These are phyloP conservation scores for Syngnathoides biaculeatus DNA, from an alignment of 2,113 vertebrate species.

Conservation along the genomic window DNA sequence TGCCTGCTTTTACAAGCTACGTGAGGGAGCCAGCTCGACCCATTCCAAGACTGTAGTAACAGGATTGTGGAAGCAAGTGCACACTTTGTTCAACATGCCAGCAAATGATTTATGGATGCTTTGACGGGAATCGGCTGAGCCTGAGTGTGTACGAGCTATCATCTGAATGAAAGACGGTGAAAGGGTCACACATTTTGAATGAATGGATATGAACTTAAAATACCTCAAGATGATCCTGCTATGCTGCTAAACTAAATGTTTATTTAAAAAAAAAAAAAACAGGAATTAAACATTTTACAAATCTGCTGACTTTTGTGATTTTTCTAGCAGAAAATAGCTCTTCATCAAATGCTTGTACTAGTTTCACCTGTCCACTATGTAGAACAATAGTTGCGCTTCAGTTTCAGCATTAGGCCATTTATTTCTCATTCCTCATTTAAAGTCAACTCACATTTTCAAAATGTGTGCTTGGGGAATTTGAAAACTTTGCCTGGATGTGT, in stretches of 20 bases:
- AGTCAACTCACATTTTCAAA: too few relatives aligned
- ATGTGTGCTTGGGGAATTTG: too few relatives aligned
- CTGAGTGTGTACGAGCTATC: not conserved
- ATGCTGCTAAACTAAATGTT: slow-evolving; percentile 79
- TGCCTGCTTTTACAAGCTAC: slow-evolving; percentile 73
- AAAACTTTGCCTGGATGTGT: too few relatives aligned
- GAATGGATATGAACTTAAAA: slow-evolving; percentile 66
- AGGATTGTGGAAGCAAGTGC: slow-evolving; percentile 29
- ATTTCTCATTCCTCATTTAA: not conserved
- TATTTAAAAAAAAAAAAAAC: slow-evolving; percentile 50
- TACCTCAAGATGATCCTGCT: slow-evolving; percentile 78
- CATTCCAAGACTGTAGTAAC: slow-evolving; percentile 53
- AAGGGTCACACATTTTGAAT: slow-evolving; percentile 49
- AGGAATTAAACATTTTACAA: slow-evolving; percentile 71
- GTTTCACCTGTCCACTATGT: too few relatives aligned
- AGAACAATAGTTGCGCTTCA: too few relatives aligned
- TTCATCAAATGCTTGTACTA: not conserved
- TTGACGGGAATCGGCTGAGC: slow-evolving; percentile 10
- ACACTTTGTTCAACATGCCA: not conserved
- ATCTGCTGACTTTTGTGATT: slow-evolving; percentile 19
- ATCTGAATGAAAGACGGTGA: slow-evolving; percentile 33
- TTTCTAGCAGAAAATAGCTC: not conserved
- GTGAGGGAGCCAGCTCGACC: slow-evolving; percentile 60
- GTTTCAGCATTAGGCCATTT: too few relatives aligned
- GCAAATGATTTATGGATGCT: slow-evolving; percentile 29